Conservation (phyloP, 2,888 invertebrate species). For the Pandemis cinnamomeana region DNA sequence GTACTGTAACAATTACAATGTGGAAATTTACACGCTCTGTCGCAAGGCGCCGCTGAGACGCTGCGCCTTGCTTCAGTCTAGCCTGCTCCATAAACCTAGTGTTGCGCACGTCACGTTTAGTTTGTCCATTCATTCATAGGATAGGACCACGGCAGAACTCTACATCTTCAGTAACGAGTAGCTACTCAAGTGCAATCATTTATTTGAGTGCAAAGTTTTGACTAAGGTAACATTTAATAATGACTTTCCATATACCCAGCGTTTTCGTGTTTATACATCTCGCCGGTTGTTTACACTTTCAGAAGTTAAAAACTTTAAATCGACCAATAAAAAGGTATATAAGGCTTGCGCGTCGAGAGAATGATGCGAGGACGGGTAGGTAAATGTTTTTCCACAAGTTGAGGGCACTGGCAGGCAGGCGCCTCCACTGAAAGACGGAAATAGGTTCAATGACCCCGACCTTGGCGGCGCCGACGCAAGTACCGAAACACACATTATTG, state of each 20-base stretch:
- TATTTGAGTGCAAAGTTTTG: not conserved
- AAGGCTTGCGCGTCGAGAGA: constrained; percentile 20
- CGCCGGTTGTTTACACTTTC: constrained; percentile 23
- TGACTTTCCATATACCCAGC: not conserved
- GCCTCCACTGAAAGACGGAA: constrained; percentile 66
- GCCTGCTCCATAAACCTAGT: constrained; percentile 4
- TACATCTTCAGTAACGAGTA: too few relatives aligned
- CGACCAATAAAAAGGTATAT: constrained; percentile 16
- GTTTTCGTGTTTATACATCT: constrained; percentile 19
- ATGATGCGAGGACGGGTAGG: constrained; percentile 31
- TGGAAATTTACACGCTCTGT: constrained; percentile 46
- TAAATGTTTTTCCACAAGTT: constrained; percentile 41
- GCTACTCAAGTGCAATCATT: not conserved
- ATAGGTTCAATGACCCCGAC: constrained; percentile 79
- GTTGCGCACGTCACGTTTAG: not conserved
- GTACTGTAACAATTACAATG: constrained; percentile 48
- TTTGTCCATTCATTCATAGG: not conserved
- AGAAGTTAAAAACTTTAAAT: constrained; percentile 25
- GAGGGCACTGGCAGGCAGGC: constrained; percentile 36
- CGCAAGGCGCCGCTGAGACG: constrained; percentile 27
- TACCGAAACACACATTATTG: constrained; percentile 58
- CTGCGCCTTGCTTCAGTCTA: not conserved
- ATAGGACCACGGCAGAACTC: not conserved
- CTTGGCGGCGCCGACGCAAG: constrained; percentile 70
- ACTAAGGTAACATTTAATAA: not conserved